Percentiles rank a stretch among this genome's conserved stretches.
Conservation (phyloP, 2,113 vertebrate genomes). For the Hemibagrus wyckioides region DNA sequence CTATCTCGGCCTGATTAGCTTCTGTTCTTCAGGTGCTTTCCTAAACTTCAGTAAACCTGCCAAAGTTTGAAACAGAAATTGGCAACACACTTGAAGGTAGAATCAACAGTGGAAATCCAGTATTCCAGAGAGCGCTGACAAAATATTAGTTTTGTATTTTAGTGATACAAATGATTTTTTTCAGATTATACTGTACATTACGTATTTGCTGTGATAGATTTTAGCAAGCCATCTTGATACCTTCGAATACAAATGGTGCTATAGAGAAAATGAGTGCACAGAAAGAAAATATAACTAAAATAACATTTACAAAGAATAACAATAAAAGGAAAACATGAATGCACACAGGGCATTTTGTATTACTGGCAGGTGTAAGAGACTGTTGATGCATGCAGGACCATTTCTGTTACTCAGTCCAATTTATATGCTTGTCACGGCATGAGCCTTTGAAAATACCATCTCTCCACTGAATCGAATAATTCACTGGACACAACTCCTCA, state of each 20-base stretch:
- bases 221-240: neutral
- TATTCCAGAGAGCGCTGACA: neutral
- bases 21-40: neutral
- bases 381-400: conserved; percentile 8
- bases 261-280: no score
- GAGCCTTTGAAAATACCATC: conserved; percentile 25
- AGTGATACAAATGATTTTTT: neutral
- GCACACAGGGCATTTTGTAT: neutral
- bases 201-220: neutral
- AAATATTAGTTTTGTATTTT: neutral
- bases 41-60: neutral
- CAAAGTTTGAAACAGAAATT: neutral
- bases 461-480: conserved; percentile 28
- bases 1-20: neutral
- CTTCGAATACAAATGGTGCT: neutral
- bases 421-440: conserved; percentile 20
- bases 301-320: neutral
- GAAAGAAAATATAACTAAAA: neutral
- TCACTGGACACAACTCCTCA: conserved; percentile 27
- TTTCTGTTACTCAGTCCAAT: conserved; percentile 23
- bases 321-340: neutral
- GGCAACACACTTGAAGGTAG: neutral
- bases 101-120: neutral
- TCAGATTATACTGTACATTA: neutral
- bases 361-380: conserved; percentile 16